These are phyloP conservation scores for Dynastes hyllus DNA, from an alignment of 2,888 invertebrate genomes.

Conservation along the genomic window DNA sequence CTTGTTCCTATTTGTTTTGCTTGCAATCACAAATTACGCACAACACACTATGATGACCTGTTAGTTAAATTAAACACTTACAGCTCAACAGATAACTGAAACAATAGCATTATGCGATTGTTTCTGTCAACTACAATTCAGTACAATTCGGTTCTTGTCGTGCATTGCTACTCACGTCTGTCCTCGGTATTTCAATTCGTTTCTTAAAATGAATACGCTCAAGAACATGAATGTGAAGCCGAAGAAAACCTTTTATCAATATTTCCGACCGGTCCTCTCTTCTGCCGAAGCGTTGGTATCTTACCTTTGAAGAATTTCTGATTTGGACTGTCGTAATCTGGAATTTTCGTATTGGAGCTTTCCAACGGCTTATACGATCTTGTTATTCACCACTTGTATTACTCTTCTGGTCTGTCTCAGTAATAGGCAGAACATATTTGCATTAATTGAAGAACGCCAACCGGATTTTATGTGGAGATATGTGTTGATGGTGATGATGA, in stretches of 20 bases:
- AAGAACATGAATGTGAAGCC: too few species aligned
- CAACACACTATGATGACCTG: too few species aligned
- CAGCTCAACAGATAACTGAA: too few species aligned
- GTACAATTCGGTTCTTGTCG: too few species aligned
- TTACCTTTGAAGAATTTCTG: constrained; percentile 25
- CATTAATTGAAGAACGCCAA: neutral
- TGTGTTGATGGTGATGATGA: constrained; percentile 53
- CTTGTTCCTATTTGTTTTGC: too few species aligned
- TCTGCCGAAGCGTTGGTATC: constrained; percentile 24
- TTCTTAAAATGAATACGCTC: neutral
- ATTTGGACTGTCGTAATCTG: neutral
- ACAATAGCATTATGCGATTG: too few species aligned
- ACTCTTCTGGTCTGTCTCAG: neutral
- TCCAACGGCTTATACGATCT: neutral
- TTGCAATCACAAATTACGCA: too few species aligned
- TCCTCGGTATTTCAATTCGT: neutral
- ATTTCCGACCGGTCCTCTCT: constrained; percentile 24
- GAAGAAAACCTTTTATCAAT: constrained; percentile 8
- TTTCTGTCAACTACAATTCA: too few species aligned
- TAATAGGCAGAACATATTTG: neutral
- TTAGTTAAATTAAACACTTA: too few species aligned
- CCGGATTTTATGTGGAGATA: constrained; percentile 17
- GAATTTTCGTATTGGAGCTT: neutral
- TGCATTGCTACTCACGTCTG: neutral
- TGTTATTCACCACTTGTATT: neutral